phyloP scores from a whole-genome alignment of 2,113 vertebrate species.

The Neodontobutis hainanensis region DNA sequence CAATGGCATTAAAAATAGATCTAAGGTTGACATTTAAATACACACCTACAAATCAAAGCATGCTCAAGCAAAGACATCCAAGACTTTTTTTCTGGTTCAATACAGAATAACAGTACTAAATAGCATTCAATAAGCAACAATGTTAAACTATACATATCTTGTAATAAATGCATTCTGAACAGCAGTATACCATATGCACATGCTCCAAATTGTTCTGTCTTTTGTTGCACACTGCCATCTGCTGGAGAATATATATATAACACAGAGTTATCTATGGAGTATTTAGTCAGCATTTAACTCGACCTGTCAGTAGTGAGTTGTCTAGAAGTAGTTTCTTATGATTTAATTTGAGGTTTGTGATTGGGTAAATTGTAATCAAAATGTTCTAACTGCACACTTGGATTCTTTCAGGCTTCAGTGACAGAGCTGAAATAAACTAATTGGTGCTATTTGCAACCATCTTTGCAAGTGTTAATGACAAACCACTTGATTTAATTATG shows the following conservation, averaged over 20 bases:
- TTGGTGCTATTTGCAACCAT: not conserved
- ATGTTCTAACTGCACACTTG: not conserved
- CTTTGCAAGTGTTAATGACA: not conserved
- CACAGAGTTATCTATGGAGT: not conserved
- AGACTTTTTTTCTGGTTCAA: not conserved
- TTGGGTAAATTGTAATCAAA: not conserved
- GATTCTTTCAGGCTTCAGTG: not conserved
- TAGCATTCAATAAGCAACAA: not conserved
- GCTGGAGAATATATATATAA: slow-evolving; percentile 15
- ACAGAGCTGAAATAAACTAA: not conserved
- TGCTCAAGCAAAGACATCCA: not conserved
- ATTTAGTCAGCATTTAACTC: not conserved
- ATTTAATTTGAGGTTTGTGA: too few species aligned
- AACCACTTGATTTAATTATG: not conserved
- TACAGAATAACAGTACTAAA: not conserved
- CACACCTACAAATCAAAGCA: not conserved
- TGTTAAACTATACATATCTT: not conserved
- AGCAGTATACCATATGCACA: not conserved
- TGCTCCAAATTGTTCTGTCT: not conserved
- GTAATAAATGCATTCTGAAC: not conserved
- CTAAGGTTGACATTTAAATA: not conserved
- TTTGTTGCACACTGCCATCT: slow-evolving; percentile 26
- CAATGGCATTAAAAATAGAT: too few species aligned
- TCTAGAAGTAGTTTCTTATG: too few species aligned
- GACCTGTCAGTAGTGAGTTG: too few species aligned